Base-by-base conservation (phyloP, 2,797 vertebrate genomes). In the Sebastes hubbsi region DNA sequence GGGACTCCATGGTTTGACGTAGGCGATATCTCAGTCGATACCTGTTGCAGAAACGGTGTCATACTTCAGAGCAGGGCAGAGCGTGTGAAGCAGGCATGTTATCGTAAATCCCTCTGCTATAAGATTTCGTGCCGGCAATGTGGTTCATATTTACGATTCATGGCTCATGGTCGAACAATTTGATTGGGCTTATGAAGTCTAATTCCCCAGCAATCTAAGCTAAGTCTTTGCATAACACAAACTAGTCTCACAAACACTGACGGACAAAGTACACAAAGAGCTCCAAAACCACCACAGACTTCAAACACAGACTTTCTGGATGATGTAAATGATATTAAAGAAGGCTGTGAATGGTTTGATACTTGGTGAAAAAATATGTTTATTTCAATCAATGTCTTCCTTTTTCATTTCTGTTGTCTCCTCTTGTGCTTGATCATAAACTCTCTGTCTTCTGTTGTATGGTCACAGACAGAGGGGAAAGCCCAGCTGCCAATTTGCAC, bases 21-120 rank as follows among this genome's bases (percentile, higher is more conserved):
- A 81, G 86, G 75, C 62, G 78, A 87, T 74, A 77, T 84, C 73
- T 72, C 82, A 82, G 76, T 88, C 81, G 76, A 65, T 87, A 88
- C 66, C 81, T 87, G 83, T 61, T 54, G 63, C 62, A 65, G 65
- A 86, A 81, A 87, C 60, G 16, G 55, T 65, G 78, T 87, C 73
- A 54, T 56, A 62, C 22, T 27, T 36, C 62, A 3, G 62, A 62
- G 49, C 59, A 73, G 25, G n/a, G 46, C 32, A 58, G 38, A 80
- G 65, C 9, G 6, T 67, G 69, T 70, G 61, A 84, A 78, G 62
- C 60, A 70, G 27, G 63, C 65, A 55, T 56, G 64, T 74, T 81
- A 82, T 72, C 10, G n/a, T n/a, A 86, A 89, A 88, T 75, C 78
- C 79, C 73, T 72, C 56, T 18, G 71, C 14, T 83, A 18, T 70